Base-by-base conservation (phyloP, 2,797 vertebrate genomes). In the Labeo calbasu region DNA sequence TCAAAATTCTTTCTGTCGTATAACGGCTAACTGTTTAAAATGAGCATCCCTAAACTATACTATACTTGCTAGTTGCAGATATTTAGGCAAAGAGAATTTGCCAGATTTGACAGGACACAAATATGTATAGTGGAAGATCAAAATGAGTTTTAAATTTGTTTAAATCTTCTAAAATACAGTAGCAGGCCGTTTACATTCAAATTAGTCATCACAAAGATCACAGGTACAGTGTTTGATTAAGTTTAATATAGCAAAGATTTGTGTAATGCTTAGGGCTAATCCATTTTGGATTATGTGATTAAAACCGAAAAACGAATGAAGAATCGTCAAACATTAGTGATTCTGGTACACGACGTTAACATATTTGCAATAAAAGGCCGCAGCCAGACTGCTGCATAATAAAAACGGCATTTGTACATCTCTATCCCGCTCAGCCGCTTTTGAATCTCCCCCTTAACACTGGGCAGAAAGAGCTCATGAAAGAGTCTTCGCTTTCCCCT, bases 401-500 rank as follows among this genome's bases (percentile, higher is more conserved):
- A 90, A 86, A 94, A 89, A 85, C 82, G 86, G 88, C 90, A 89
- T 89, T 86, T 88, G 89, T 90, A 88, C 89, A 88, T 87, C 79
- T 32, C 90, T 91, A 92, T 93, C 91, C 92, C 9, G 79, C 91
- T 90, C 92, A 93, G 89, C 91, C 87, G 90, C 91, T 91, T 91
- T 90, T 90, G 91, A 92, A 93, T 90, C 92, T 91, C 12, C 90
- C 92, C 90, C 91, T 93, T 91, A 91, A 89, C 89, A 92, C 90
- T 81, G 91, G 91, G 89, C 92, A 94, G 91, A 92, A 92, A 93
- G 92, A 91, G 93, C 92, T 93, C 93, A 94, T 94, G 92, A 94
- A 94, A 93, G 88, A 88, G 88, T 87, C 87, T 83, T 48, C 72
- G 12, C 61, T 80, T 87, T 93, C 93, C 92, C 91, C 85, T 88